Conservation (phyloP, 2,888 invertebrate species). For the Hypomecis punctinalis region DNA sequence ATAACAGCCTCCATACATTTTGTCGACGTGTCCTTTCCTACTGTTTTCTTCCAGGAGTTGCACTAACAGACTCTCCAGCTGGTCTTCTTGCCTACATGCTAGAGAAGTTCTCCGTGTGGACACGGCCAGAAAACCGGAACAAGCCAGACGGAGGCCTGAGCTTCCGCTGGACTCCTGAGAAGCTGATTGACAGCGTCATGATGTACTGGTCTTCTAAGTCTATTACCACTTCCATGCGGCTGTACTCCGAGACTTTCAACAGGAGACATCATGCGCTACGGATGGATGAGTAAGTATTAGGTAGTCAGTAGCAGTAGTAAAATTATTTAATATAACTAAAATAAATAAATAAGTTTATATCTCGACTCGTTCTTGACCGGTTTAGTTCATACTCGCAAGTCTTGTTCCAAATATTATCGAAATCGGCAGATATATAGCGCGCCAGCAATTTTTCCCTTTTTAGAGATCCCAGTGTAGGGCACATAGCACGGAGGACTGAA, state of each 20-base stretch:
- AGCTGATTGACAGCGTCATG: constrained; percentile 92
- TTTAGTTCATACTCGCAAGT: too few relatives aligned
- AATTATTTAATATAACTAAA: too few relatives aligned
- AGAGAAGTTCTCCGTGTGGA: constrained; percentile 93
- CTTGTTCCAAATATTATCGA: too few relatives aligned
- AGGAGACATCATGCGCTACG: constrained; percentile 52
- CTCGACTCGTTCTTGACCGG: too few relatives aligned
- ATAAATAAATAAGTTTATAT: too few relatives aligned
- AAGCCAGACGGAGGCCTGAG: constrained; percentile 88
- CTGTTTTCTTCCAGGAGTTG: constrained; percentile 80
- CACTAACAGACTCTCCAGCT: constrained; percentile 89
- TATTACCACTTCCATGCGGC: constrained; percentile 89
- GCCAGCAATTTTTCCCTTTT: too few relatives aligned
- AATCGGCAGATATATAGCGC: too few relatives aligned
- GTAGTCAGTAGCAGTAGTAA: too few relatives aligned
- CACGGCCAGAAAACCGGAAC: constrained; percentile 69
- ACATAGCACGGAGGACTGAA: too few relatives aligned
- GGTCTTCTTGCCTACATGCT: constrained; percentile 93
- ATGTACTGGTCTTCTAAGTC: constrained; percentile 91
- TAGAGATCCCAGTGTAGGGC: too few relatives aligned
- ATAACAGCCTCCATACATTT: too few relatives aligned
- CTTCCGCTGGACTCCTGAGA: constrained; percentile 85
- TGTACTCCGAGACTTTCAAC: constrained; percentile 88
- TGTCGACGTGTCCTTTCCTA: too few relatives aligned
- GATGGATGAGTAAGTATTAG: constrained; percentile 76